phyloP scores from a whole-genome alignment of 1,140 invertebrate species.

The Drosophila quadrilineata region DNA sequence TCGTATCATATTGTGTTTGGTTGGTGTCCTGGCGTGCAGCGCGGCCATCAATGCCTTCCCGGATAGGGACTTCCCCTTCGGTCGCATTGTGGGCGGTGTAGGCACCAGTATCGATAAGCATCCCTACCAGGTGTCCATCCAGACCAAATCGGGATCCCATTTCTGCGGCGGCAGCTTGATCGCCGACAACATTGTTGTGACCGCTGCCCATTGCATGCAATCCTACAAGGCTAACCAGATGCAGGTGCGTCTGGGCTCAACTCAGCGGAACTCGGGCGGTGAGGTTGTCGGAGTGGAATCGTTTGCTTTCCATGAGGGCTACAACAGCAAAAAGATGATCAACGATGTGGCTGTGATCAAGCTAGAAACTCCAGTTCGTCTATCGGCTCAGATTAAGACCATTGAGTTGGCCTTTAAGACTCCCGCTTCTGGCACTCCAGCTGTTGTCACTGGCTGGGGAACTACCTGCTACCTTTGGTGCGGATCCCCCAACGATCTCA shows the following conservation, averaged over 20 bases:
- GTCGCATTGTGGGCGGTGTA: conserved; percentile 60
- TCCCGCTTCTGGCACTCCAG: conserved; percentile 47
- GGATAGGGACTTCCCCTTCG: conserved; percentile 53
- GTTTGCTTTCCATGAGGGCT: conserved; percentile 61
- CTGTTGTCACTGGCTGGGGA: conserved; percentile 68
- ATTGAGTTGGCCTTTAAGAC: conserved; percentile 40
- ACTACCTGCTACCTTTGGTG: conserved; percentile 55
- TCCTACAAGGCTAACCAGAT: conserved; percentile 29
- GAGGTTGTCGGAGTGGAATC: conserved; percentile 41
- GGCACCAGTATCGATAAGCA: conserved; percentile 39
- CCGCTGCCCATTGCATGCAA: conserved; percentile 84
- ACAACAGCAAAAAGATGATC: conserved; percentile 50
- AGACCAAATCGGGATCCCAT: conserved; percentile 59
- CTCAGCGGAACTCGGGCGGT: conserved; percentile 45
- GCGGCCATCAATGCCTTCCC: conserved; percentile 31
- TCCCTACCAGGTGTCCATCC: conserved; percentile 67
- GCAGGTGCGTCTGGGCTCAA: conserved; percentile 60
- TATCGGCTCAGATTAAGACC: conserved; percentile 24
- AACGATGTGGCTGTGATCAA: conserved; percentile 83
- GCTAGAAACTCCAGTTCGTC: conserved; percentile 59
- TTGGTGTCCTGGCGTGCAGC: conserved; percentile 42
- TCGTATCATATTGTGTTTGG: conserved; percentile 33
- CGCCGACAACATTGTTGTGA: conserved; percentile 81
- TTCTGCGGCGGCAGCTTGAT: conserved; percentile 85
- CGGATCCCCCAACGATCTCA: conserved; percentile 24